Base-by-base conservation (phyloP, 2,888 invertebrate genomes). In the Yponomeuta sedellus region DNA sequence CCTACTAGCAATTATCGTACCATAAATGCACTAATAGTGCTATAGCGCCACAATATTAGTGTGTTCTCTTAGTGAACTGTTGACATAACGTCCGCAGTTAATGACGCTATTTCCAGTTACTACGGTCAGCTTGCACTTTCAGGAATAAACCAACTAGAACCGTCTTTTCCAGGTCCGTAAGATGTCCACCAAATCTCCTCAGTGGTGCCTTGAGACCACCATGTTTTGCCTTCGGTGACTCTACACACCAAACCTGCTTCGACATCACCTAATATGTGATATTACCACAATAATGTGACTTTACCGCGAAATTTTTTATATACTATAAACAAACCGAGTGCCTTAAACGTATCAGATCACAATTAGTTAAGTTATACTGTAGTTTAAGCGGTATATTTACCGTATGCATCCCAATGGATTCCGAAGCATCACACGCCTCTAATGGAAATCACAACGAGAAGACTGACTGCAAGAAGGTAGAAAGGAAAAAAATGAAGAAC, bases 331-430 rank as follows among this genome's bases (percentile, higher is more conserved):
- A 72, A 75, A 74, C 66, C 68, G 68, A 77, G 78, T 80, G 77
- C 76, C 77, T 78, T 78, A 73, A 71, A 72, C 71, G 77, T 76
- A 70, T 75, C 64, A 4, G 69, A 64, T 64, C 66, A 65, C 40
- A 77, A 68, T 70, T 70, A 11, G 10, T 72, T 75, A 74, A 70
- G 75, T 77, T 71, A 66, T 22, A 39, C 65, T 70, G 58, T 66
- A 70, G 71, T 67, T 10, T 16, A 75, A 70, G 44, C 44, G 44
- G 44, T 52, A 52, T 52, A 52, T 52, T 52, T 52, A 52, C 73
- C 82, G 79, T 73, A 86, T 87, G 85, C 81, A 79, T 81, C 77
- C 80, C 81, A 82, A 90, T 90, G 90, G 90, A 89, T 86, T 82
- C 83, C 77, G 77, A 80, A 75, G 76, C 73, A 71, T 78, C 80